A percentile compares a stretch with the other conserved stretches of the same genome.
Conservation (phyloP, 2,888 invertebrate genomes). For the Heliconius ethilla region DNA sequence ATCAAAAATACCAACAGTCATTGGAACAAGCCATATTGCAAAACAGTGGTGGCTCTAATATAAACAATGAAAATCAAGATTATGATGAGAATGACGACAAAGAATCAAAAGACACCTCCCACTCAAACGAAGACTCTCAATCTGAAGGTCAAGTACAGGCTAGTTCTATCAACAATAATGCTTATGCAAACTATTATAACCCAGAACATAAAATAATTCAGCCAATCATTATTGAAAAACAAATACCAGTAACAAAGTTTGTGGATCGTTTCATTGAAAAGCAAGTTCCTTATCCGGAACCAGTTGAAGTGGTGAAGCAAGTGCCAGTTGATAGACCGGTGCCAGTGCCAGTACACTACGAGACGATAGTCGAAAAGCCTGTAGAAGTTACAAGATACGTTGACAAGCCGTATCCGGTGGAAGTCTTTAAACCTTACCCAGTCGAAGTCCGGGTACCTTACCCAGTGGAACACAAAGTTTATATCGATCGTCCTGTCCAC, state of each 20-base stretch:
- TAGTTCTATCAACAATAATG: conserved; percentile 56
- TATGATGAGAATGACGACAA: conserved; percentile 50
- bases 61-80: conserved; percentile 58
- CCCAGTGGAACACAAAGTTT: conserved; percentile 78
- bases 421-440: conserved; percentile 77
- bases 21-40: conserved; percentile 68
- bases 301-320: conserved; percentile 63
- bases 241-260: conserved; percentile 74
- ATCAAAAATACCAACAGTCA: conserved; percentile 65
- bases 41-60: conserved; percentile 60
- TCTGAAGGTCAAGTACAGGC: conserved; percentile 61
- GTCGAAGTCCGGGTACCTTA: conserved; percentile 79
- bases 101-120: conserved; percentile 59
- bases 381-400: conserved; percentile 76
- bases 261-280: conserved; percentile 73
- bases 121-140: conserved; percentile 65
- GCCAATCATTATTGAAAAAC: conserved; percentile 74
- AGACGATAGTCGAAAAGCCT: conserved; percentile 80
- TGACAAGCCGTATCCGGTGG: conserved; percentile 83
- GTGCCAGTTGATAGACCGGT: conserved; percentile 73
- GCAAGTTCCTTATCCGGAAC: conserved; percentile 71
- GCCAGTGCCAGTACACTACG: conserved; percentile 71
- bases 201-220: conserved; percentile 68
- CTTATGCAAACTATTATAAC: conserved; percentile 57
- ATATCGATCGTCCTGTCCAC: conserved; percentile 76